These are phyloP conservation scores for Zelostemma sp. DNA, from an alignment of 1,140 invertebrate species.

Conservation along the genomic window DNA sequence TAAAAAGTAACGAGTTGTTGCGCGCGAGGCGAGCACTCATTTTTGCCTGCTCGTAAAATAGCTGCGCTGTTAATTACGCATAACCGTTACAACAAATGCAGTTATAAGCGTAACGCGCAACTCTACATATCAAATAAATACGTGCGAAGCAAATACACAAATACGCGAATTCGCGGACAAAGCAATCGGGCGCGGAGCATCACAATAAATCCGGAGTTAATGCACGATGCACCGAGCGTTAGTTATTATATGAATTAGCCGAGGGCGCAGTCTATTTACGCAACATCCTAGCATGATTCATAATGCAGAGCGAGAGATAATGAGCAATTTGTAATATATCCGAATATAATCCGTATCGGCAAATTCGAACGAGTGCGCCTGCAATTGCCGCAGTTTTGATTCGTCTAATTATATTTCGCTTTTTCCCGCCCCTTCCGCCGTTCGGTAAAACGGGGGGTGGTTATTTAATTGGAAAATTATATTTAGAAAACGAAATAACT, in stretches of 20 bases:
- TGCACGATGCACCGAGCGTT: constrained; percentile 57
- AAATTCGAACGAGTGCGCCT: constrained; percentile 22
- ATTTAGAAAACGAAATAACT: too few species aligned
- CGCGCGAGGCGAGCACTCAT: background rate
- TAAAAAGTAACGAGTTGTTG: background rate
- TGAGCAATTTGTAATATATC: constrained; percentile 69
- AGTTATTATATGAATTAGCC: constrained; percentile 64
- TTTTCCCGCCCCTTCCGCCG: background rate
- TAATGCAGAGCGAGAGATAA: constrained; percentile 64
- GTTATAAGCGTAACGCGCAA: constrained; percentile 16
- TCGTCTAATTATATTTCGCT: constrained; percentile 18
- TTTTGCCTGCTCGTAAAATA: constrained; percentile 5
- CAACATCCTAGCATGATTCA: constrained; percentile 57
- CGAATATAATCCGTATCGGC: constrained; percentile 55
- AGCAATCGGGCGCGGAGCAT: constrained; percentile 65
- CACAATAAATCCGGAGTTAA: constrained; percentile 68
- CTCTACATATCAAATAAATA: constrained; percentile 28
- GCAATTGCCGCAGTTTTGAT: constrained; percentile 9
- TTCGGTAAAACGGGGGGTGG: background rate
- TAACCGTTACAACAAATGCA: constrained; percentile 22
- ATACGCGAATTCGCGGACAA: constrained; percentile 59
- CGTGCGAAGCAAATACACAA: constrained; percentile 17
- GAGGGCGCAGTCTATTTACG: constrained; percentile 60
- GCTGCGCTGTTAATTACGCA: constrained; percentile 12
- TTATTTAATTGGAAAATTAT: too few species aligned